phyloP scores from a whole-genome alignment of 2,113 vertebrate species.

The Ageneiosus marmoratus region DNA sequence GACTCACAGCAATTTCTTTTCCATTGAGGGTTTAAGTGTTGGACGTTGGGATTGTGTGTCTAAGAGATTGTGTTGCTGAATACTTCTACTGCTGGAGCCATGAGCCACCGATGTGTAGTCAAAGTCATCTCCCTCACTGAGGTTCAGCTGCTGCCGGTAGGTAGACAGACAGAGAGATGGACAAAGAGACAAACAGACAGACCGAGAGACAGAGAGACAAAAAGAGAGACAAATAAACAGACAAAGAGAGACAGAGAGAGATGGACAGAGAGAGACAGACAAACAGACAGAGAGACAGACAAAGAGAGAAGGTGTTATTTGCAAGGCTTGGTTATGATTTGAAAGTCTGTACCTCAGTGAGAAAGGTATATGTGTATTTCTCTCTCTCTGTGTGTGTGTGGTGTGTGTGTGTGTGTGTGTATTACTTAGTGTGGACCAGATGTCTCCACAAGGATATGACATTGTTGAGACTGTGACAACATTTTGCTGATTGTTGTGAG shows the following conservation, averaged over 20 bases:
- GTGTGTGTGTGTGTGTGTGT: neutral
- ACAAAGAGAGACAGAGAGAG: neutral
- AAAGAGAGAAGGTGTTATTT: neutral
- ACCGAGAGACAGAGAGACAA: neutral
- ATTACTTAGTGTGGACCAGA: too few species aligned
- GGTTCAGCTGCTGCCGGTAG: slow-evolving; percentile 76
- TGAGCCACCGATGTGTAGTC: slow-evolving; percentile 73
- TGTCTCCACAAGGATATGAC: too few species aligned
- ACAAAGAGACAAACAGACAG: neutral
- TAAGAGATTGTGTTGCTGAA: slow-evolving; percentile 41
- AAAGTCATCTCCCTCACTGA: slow-evolving; percentile 77
- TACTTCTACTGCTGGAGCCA: slow-evolving; percentile 68
- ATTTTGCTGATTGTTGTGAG: too few species aligned
- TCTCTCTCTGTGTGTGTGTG: too few species aligned
- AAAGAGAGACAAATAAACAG: neutral
- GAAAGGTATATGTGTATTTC: neutral
- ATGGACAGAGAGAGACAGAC: neutral
- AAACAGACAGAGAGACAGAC: neutral
- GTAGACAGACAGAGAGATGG: slow-evolving; percentile 43
- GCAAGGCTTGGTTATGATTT: neutral
- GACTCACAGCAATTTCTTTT: slow-evolving; percentile 25
- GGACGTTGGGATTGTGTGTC: slow-evolving; percentile 13
- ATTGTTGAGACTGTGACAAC: too few species aligned
- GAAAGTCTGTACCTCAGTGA: neutral
- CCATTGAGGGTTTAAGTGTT: slow-evolving; percentile 24